Evolutionary conservation across 1,140 invertebrate genomes (phyloP), one percentile per base, ranked within the genome.

Genomic region (Papilio polytes): DNA sequence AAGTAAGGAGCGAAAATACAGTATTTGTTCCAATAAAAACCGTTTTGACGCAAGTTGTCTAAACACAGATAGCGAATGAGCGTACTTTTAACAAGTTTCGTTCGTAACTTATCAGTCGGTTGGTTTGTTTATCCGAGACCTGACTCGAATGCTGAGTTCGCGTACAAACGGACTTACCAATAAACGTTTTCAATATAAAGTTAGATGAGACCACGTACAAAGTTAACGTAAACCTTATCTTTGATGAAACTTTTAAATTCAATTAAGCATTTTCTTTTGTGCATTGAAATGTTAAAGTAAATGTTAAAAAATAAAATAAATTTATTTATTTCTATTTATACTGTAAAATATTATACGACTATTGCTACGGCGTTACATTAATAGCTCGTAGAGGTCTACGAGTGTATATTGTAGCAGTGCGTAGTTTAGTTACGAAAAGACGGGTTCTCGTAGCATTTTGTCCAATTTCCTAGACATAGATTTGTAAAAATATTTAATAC

Each of bases 11-110:
- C 22, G 59, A 10, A 18, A 53, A 53, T 53, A 63, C 59, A 63
- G 59, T 63, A 63, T 70, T 70, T 36, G 20, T 31, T 70, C 13
- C 6, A 18, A 70, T 7, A 12, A 70, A 26, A 63, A 63, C 18
- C 12, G 59, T 63, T 63, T n/a, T 6, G 4, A 2, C 22, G 59
- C 8, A n/a, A 13, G 12, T 70, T 44, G 18, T 70, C 73, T 79
- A 79, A 82, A 83, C 70, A 74, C 80, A 46, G 3, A 59, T 66
- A n/a, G 41, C 77, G 83, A 85, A 84, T 84, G 82, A 82, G 82
- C 81, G 80, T 84, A 82, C 80, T 85, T 85, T 85, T 84, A 84
- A 84, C 82, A 81, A 83, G 81, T 85, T 83, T 83, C 80, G 59
- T 79, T 80, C 81, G 18, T 36, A 70, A 80, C 26, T 83, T 83